Percentiles rank a stretch among this genome's conserved stretches.
Conservation (phyloP, 2,797 vertebrate species). For the Paguma larvata region DNA sequence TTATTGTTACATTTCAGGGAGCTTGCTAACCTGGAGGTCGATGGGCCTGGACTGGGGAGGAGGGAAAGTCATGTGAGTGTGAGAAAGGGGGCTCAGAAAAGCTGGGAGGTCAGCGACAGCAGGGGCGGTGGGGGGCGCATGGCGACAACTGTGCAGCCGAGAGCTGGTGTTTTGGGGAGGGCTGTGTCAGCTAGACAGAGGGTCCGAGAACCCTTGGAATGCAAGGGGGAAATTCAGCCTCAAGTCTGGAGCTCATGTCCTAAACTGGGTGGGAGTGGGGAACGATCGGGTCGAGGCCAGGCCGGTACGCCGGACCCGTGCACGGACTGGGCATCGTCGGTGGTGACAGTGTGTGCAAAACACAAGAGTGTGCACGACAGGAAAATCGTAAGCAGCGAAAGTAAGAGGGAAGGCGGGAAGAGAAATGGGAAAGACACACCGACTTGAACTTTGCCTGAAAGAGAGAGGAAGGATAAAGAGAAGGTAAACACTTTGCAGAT, state of each 20-base stretch:
- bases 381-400: background rate
- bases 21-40: constrained; percentile 55
- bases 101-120: background rate
- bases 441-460: constrained; percentile 61
- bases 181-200: background rate
- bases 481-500: constrained; percentile 55
- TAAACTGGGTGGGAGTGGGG: background rate
- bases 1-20: constrained; percentile 73
- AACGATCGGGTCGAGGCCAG: constrained; percentile 31
- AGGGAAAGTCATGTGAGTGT: background rate
- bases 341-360: background rate
- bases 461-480: constrained; percentile 73
- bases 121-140: background rate
- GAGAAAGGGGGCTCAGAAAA: background rate
- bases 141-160: background rate
- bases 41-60: background rate
- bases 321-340: constrained; percentile 55
- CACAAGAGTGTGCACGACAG: background rate
- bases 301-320: background rate
- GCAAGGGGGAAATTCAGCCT: background rate
- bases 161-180: background rate
- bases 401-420: background rate
- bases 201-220: background rate
- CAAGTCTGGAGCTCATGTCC: background rate
- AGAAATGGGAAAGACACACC: background rate